Evolutionary conservation across 2,888 invertebrate species (phyloP).

Genomic region (Bellardia bayeri): DNA sequence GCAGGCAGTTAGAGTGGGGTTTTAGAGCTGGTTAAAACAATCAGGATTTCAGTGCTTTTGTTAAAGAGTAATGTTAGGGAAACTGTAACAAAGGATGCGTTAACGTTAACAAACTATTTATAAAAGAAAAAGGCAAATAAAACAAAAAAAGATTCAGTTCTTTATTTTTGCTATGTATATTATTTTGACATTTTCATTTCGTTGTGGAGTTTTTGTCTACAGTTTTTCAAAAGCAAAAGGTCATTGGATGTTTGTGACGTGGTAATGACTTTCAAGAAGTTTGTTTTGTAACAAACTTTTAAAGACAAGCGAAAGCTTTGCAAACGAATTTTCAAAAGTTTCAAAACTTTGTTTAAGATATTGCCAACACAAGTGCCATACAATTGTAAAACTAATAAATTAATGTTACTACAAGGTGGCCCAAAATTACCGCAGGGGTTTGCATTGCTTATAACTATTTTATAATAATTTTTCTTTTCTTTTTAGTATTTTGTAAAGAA

Average conservation of each 20-base stretch:
- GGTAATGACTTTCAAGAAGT: conserved; percentile 53
- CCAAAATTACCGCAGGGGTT: too few relatives aligned
- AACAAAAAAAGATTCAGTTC: conserved; percentile 1
- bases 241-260: conserved; percentile 63
- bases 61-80: conserved; percentile 31
- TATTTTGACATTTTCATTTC: conserved; percentile 22
- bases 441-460: too few relatives aligned
- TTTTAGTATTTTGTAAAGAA: too few relatives aligned
- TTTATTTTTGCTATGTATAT: not conserved
- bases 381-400: too few relatives aligned
- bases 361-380: too few relatives aligned
- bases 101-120: conserved; percentile 61
- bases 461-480: too few relatives aligned
- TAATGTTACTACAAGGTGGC: too few relatives aligned
- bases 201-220: conserved; percentile 1
- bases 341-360: too few relatives aligned
- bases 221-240: conserved; percentile 38
- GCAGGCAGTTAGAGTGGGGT: not conserved
- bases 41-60: conserved; percentile 18
- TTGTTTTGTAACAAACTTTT: not conserved
- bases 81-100: not conserved
- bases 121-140: conserved; percentile 12
- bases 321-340: too few relatives aligned
- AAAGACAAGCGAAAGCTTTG: conserved; percentile 1
- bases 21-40: not conserved